Evolutionary conservation across 2,113 vertebrate species (phyloP), one percentile per base, ranked within the genome.

Genomic region (Oxyura jamaicensis): DNA sequence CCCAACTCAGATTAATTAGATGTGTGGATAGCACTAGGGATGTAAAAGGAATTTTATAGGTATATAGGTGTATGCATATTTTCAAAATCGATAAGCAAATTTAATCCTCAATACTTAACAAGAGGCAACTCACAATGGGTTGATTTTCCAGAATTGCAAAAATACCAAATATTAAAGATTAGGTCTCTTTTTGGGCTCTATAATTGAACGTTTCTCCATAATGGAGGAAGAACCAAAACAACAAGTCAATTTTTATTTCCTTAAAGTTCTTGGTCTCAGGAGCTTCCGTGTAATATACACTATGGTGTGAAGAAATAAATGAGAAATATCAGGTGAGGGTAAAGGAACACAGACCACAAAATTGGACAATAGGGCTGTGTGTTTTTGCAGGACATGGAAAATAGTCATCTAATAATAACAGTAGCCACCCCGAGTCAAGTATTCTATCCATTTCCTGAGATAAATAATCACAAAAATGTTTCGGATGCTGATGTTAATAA

Each of bases 241-340:
- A 48, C 11, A 31, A 46, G 62, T 92, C 66, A 85, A n/a, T 92
- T 95, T 92, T 89, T 92, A 79, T 79, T 58, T 89, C 28, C n/a
- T 58, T 86, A 53, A 86, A 79, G 48, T 52, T 92, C 53, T 75
- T 72, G 44, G 66, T 92, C 81, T 91, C 69, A 25, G 44, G 53
- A 95, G 52, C 58, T 89, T 87, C 48, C 23, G 18, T 18, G 50
- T 84, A 91, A 35, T 42, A 48, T 72, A 39, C 29, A 36, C 29
- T 31, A 41, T 23, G 39, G 68, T 85, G 78, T 92, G 71, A 81
- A 88, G 42, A 81, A 90, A 90, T 83, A 91, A 86, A 88, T 66
- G 31, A 74, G 50, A 86, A 52, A 44, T 63, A 68, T 92, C 73
- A 75, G 56, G 35, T 74, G 52, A 86, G 13, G 2, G 13, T 77